A percentile compares a stretch with the other conserved stretches of the same genome.
Conservation (phyloP, 2,888 invertebrate species). For the Furcula furcula region DNA sequence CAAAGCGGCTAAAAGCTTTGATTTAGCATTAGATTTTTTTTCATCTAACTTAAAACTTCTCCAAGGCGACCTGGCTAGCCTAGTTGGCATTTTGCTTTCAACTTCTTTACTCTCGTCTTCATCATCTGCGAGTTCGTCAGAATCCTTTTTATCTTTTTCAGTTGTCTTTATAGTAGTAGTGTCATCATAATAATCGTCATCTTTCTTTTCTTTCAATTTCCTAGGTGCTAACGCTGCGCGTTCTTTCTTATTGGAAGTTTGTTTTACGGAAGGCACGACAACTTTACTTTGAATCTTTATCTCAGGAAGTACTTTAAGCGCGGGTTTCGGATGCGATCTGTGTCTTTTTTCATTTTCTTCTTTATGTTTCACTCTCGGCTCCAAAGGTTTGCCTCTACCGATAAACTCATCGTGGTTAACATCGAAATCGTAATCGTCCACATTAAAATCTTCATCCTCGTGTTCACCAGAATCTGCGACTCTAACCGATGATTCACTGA, state of each 20-base stretch:
- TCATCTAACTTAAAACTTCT: conserved; percentile 36
- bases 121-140: conserved; percentile 26
- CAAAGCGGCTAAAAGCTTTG: conserved; percentile 41
- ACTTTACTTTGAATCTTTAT: conserved; percentile 31
- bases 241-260: conserved; percentile 26
- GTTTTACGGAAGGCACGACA: conserved; percentile 9
- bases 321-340: conserved; percentile 6
- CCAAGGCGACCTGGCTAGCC: conserved; percentile 47
- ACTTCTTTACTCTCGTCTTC: conserved; percentile 45
- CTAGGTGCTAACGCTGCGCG: conserved; percentile 20
- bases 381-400: conserved; percentile 55
- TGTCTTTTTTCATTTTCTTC: conserved; percentile 6
- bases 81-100: conserved; percentile 23
- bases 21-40: conserved; percentile 24
- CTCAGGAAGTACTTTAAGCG: conserved; percentile 10
- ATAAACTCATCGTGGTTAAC: conserved; percentile 64
- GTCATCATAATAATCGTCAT: conserved; percentile 53
- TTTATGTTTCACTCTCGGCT: conserved; percentile 46
- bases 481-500: conserved; percentile 32
- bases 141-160: conserved; percentile 20
- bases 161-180: conserved; percentile 26
- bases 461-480: conserved; percentile 51
- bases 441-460: conserved; percentile 69
- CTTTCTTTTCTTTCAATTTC: conserved; percentile 31
- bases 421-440: conserved; percentile 70